phyloP scores from a whole-genome alignment of 2,888 invertebrate species.

The Lasioglossum figueresi region DNA sequence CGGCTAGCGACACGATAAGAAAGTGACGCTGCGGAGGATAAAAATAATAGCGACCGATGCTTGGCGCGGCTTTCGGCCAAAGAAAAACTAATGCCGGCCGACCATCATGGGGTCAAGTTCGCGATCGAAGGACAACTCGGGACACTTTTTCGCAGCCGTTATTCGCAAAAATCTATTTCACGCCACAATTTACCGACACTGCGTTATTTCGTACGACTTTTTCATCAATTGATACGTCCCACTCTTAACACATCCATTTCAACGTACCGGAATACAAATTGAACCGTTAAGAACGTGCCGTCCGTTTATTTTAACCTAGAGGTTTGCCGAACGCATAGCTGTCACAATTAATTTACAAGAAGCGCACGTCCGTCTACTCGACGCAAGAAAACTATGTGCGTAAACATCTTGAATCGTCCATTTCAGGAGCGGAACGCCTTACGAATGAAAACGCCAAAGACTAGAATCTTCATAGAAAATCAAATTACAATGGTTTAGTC shows the following conservation, averaged over 20 bases:
- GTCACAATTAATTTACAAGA: neutral
- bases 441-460: neutral
- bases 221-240: no score
- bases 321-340: neutral
- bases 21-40: neutral
- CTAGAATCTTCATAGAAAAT: neutral
- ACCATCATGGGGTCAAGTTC: conserved; percentile 17
- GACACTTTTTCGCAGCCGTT: neutral
- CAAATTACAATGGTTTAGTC: neutral
- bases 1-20: neutral
- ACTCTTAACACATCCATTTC: no score
- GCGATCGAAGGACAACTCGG: neutral
- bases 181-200: no score
- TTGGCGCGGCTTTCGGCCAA: neutral
- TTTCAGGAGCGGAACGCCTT: neutral
- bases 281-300: neutral
- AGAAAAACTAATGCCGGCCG: neutral
- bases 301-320: neutral
- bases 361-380: neutral
- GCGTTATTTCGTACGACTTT: no score
- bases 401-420: neutral
- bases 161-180: neutral
- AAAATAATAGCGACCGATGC: neutral
- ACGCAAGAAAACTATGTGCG: neutral
- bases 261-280: no score